Base-by-base conservation (phyloP, 1,140 invertebrate species). In the Solenopsis invicta region DNA sequence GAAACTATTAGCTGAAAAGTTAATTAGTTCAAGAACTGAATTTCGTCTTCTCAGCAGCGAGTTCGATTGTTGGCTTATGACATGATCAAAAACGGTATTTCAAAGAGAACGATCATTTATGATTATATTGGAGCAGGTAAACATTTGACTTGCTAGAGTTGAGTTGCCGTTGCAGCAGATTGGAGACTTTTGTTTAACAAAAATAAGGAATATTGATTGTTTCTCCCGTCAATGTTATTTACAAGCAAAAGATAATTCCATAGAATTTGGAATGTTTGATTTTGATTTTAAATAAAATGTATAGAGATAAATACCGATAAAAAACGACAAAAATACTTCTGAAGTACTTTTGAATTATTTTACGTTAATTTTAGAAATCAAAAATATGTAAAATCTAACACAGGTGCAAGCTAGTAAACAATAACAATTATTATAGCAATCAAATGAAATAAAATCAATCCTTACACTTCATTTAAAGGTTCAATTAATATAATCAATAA, bases 21-120 rank as follows among this genome's bases (percentile, higher is more conserved):
- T 84, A 84, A 84, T 84, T 84, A 75, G 77, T 69, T 69, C 29
- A 18, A 21, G 13, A 61, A 75, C 29, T 84, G 18, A 74, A 50
- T 87, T 77, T 24, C 41, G 77, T 56, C 52, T 82, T 77, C 76
- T 89, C 88, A 90, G 76, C 76, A 54, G 69, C 18, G 99, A 37
- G 97, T 97, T 54, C 34, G 99, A 96, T 98, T 98, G 97, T 98
- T 94, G 96, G 96, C 91, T 96, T 99, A 37, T 94, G 96, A 87
- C 48, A 74, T 66, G 77, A 87, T 74, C 34, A 50, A 86, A 69
- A 89, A 52, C 71, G 61, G 59, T 64, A 88, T 88, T 86, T 86
- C 80, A 78, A 50, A 62, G 37, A 21, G 88, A 75, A 76, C 37
- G 48, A 61, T 34, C 34, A 41, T 13, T 54, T 45, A 67, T 71